Base-by-base conservation (phyloP, 2,113 vertebrate genomes). In the Sula dactylatra region DNA sequence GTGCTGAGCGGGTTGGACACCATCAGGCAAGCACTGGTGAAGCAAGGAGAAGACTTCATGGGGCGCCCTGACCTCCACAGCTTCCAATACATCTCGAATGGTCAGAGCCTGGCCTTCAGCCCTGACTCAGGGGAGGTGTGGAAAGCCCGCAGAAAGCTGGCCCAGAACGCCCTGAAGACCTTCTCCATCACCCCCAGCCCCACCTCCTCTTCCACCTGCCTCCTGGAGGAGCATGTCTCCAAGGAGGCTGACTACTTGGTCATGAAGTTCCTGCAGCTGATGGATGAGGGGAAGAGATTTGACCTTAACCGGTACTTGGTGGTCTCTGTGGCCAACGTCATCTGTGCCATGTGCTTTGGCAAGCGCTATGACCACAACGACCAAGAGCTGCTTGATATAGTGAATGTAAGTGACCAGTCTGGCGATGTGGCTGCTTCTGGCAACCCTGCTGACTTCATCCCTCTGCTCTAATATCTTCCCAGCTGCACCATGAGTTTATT, bases 341-440 rank as follows among this genome's bases (percentile, higher is more conserved):
- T 99, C 89, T 99, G 98, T 1, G 98, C 98, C 66, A 99, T 99
- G 82, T 99, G 99, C 97, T 99, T 99, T 2, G 99, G 99, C 55
- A 98, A 97, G 19, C 98, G 98, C 40, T 99, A 99, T 6, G 96
- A 94, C 82, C 98, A 99, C n/a, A 77, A 98, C 0, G 98, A 99
- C 36, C 71, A 98, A 72, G 99, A 99, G 86, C 97, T 99, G 87
- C 32, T 99, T 50, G 62, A 50, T 31, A 2, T 99, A 2, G 97
- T 99, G 29, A 98, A 92, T 34, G 29, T 91, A 61, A 97, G 61
- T 5, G 83, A 98, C 0, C 96, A 99, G 36, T 99, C 99, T 8
- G 87, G 27, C 1, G 93, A 98, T 0, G 97, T 96, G 6, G 90
- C 76, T 36, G 96, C 96, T 40, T 91, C 97, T 0, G 99, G 98